Evolutionary conservation across 1,140 invertebrate species (phyloP).

Genomic region (Drosophila pallidifrons): DNA sequence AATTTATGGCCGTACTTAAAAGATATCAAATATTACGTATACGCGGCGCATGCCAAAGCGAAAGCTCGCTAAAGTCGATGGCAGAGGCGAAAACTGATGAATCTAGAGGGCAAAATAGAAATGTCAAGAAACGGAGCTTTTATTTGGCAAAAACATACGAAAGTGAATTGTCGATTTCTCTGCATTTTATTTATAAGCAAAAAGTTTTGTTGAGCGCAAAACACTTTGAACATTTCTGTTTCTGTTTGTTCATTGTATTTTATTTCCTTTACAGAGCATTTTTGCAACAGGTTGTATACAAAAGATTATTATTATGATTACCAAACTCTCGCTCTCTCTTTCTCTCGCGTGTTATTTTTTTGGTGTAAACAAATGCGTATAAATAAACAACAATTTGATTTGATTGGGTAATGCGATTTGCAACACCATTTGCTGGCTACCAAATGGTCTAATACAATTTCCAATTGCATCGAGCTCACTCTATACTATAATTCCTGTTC

Average conservation of each 20-base stretch:
- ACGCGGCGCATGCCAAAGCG: conserved; percentile 48
- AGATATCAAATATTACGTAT: conserved; percentile 67
- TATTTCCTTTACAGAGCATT: conserved; percentile 21
- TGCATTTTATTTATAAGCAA: conserved; percentile 1
- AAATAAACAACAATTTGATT: conserved; percentile 35
- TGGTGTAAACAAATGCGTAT: conserved; percentile 32
- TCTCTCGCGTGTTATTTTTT: conserved; percentile 4
- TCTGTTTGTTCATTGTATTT: conserved; percentile 11
- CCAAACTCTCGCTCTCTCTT: neutral
- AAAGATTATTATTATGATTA: conserved; percentile 19
- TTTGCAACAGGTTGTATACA: conserved; percentile 73
- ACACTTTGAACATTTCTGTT: conserved; percentile 14
- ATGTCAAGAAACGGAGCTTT: conserved; percentile 55
- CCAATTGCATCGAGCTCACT: conserved; percentile 20
- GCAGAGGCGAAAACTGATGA: conserved; percentile 26
- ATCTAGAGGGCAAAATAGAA: conserved; percentile 28
- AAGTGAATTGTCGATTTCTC: conserved; percentile 3
- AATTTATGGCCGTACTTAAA: conserved; percentile 15
- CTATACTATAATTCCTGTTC: conserved; percentile 4
- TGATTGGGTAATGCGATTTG: conserved; percentile 40
- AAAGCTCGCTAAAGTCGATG: conserved; percentile 51
- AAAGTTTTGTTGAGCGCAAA: conserved; percentile 8
- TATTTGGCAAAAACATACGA: neutral
- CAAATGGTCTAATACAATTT: conserved; percentile 32
- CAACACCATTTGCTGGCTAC: conserved; percentile 35